Base-by-base conservation (phyloP, 2,113 vertebrate species). In the Atractosteus spatula region DNA sequence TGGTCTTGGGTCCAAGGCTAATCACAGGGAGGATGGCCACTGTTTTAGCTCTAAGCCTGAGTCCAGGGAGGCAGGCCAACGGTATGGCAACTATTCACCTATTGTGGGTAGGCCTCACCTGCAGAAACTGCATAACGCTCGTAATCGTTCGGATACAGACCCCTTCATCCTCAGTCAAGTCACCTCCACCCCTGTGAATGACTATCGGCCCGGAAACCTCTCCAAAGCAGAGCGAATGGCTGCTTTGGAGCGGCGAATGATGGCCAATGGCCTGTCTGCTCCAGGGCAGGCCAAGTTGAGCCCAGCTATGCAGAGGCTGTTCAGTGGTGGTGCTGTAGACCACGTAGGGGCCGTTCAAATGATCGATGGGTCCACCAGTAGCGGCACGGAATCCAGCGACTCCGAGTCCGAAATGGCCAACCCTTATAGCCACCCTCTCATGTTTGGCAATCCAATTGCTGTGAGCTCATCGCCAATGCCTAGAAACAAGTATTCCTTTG, bases 351-450 rank as follows among this genome's bases (percentile, higher is more conserved):
- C 89, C 0, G 78, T 95, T 57, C 93, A 94, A 4, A 87, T 94
- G 88, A 90, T 90, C 0, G 95, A 97, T 74, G 89, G 89, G 74
- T 92, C 89, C 65, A 93, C 89, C 55, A 95, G 95, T 77, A 97
- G 96, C 2, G 95, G 91, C 2, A 93, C 95, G 0, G 96, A 97
- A 77, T 96, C 96, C 14, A 95, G 95, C 0, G 96, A 98, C 84
- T 97, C 96, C 0, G 96, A 97, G 80, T 86, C 91, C 0, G 96
- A 97, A 62, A 71, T 85, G 61, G 79, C 82, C 41, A 86, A 84
- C 74, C 79, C 92, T 16, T 85, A 87, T 72, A 84, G 85, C 80
- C 89, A 90, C 3, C 77, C 94, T 3, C 73, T 89, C 17, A 76
- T 79, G 7, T 91, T 87, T 14, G 80, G 85, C n/a, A 91, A 93